phyloP scores from a whole-genome alignment of 2,113 vertebrate genomes.

The Thamnaconus septentrionalis region DNA sequence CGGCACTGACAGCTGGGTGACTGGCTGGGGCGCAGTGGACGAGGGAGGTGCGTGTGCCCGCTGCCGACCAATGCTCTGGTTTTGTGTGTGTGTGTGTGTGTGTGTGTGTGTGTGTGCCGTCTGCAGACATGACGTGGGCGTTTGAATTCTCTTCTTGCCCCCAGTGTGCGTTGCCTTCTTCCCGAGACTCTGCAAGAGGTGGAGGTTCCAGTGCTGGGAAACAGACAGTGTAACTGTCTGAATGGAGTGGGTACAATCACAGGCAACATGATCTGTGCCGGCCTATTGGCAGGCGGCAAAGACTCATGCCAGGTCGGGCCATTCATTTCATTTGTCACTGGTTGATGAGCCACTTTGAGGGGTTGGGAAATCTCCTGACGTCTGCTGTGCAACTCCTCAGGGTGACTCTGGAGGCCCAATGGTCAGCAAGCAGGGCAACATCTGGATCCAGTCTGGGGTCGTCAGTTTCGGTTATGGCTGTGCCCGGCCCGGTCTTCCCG shows the following conservation, averaged over 20 bases:
- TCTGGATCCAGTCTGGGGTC: slow-evolving; percentile 84
- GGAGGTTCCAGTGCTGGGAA: slow-evolving; percentile 61
- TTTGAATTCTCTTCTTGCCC: slow-evolving; percentile 21
- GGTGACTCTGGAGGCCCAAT: slow-evolving; percentile 87
- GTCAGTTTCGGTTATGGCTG: slow-evolving; percentile 87
- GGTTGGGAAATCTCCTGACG: not conserved
- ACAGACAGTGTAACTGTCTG: slow-evolving; percentile 59
- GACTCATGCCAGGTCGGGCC: slow-evolving; percentile 68
- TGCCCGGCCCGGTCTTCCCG: slow-evolving; percentile 80
- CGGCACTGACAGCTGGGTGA: slow-evolving; percentile 78
- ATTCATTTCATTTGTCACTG: not conserved
- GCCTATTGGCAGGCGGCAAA: slow-evolving; percentile 72
- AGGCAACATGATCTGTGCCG: slow-evolving; percentile 81
- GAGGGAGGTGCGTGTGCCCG: slow-evolving; percentile 69
- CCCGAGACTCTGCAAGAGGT: slow-evolving; percentile 69
- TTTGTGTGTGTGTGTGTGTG: not conserved
- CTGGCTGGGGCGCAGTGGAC: slow-evolving; percentile 79
- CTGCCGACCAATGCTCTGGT: not conserved
- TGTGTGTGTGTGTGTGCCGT: not conserved
- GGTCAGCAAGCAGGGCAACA: slow-evolving; percentile 71
- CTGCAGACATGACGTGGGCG: slow-evolving; percentile 51
- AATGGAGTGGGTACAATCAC: slow-evolving; percentile 59
- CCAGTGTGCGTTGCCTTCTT: slow-evolving; percentile 37
- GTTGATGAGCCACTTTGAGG: not conserved
- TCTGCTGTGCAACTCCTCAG: slow-evolving; percentile 46